Conservation (phyloP, 2,113 vertebrate species). For the Crotophaga sulcirostris region DNA sequence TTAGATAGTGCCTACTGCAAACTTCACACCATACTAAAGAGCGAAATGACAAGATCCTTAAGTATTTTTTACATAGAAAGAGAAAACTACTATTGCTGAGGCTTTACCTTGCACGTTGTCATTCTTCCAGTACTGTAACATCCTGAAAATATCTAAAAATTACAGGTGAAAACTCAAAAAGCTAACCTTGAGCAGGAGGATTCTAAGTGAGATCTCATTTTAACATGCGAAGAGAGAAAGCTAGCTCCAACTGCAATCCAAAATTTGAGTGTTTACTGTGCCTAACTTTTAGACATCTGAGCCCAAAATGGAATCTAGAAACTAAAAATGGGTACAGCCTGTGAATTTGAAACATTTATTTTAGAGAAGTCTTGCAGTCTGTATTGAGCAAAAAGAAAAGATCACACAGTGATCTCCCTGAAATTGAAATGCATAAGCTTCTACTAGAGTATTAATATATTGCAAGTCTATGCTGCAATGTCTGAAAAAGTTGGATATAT, state of each 20-base stretch:
- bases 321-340: conserved; percentile 12
- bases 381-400: not conserved
- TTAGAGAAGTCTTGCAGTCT: not conserved
- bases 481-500: not conserved
- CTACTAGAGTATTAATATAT: not conserved
- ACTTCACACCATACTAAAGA: not conserved
- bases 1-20: not conserved
- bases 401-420: not conserved
- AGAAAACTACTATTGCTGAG: not conserved
- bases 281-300: conserved; percentile 3
- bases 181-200: not conserved
- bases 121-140: not conserved
- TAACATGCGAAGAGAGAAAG: not conserved
- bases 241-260: not conserved
- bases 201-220: not conserved
- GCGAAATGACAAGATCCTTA: not conserved
- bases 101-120: not conserved
- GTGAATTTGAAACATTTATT: conserved; percentile 25
- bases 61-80: not conserved
- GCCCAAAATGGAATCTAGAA: conserved; percentile 22
- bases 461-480: not conserved
- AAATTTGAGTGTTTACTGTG: not conserved
- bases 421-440: not conserved
- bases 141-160: not conserved
- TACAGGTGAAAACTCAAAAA: not conserved